Percentiles rank a stretch among this genome's conserved stretches.
Evolutionary conservation across 2,113 vertebrate species (phyloP).

Genomic region (Spilogale gracilis): DNA sequence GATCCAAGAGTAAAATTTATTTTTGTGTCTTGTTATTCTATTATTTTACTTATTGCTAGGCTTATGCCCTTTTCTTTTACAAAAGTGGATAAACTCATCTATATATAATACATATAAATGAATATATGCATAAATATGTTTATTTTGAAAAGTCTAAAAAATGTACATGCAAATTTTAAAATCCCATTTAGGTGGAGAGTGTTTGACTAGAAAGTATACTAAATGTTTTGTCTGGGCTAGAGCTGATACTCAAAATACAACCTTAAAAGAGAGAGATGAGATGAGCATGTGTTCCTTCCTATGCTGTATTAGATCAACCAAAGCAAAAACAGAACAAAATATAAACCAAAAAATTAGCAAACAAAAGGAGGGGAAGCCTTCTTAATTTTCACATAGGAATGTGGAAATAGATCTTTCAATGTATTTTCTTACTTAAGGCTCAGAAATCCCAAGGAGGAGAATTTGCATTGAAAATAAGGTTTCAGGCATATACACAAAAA

Average conservation of each 20-base stretch:
- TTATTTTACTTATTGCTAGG: background rate
- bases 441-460: background rate
- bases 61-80: background rate
- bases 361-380: background rate
- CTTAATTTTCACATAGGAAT: background rate
- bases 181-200: background rate
- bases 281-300: background rate
- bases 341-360: background rate
- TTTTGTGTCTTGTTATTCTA: background rate
- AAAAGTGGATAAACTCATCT: background rate
- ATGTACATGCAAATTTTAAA: background rate
- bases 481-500: background rate
- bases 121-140: background rate
- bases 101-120: background rate
- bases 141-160: background rate
- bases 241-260: background rate
- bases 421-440: background rate
- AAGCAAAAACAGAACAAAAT: background rate
- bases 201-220: background rate
- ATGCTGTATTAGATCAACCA: background rate
- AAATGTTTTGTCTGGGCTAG: background rate
- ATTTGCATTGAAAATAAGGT: background rate
- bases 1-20: background rate
- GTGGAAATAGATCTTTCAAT: background rate
- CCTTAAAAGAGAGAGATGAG: background rate